These are phyloP conservation scores for Cherax quadricarinatus DNA, from an alignment of 1,140 invertebrate species.

Conservation along the genomic window DNA sequence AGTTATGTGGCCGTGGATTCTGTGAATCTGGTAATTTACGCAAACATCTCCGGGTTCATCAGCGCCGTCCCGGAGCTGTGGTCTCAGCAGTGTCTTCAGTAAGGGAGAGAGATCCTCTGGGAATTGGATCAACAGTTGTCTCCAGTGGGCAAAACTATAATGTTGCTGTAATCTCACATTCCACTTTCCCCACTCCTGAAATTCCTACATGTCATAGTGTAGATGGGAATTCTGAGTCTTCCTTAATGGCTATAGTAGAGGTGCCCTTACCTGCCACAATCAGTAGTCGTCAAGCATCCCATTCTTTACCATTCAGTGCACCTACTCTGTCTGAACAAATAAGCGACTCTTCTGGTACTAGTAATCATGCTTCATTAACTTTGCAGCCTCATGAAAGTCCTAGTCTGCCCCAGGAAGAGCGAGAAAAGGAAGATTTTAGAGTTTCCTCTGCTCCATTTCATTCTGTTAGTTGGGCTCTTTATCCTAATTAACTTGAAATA, in stretches of 20 bases:
- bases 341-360: background rate
- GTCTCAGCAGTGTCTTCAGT: background rate
- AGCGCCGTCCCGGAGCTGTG: background rate
- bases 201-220: background rate
- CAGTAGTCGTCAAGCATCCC: background rate
- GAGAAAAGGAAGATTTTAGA: constrained; percentile 21
- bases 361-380: background rate
- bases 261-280: background rate
- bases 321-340: background rate
- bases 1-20: constrained; percentile 69
- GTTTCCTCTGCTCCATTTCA: background rate
- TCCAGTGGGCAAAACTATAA: background rate
- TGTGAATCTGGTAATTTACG: constrained; percentile 72
- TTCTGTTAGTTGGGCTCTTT: constrained; percentile 14
- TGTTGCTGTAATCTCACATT: background rate
- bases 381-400: background rate
- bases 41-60: constrained; percentile 71
- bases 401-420: background rate
- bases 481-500: constrained; percentile 4
- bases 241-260: background rate
- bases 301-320: background rate
- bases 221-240: background rate
- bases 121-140: background rate
- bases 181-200: constrained; percentile 10
- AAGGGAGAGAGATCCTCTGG: background rate